Base-by-base conservation (phyloP, 2,113 vertebrate genomes). In the Sinocyclocheilus maitianheensis region DNA sequence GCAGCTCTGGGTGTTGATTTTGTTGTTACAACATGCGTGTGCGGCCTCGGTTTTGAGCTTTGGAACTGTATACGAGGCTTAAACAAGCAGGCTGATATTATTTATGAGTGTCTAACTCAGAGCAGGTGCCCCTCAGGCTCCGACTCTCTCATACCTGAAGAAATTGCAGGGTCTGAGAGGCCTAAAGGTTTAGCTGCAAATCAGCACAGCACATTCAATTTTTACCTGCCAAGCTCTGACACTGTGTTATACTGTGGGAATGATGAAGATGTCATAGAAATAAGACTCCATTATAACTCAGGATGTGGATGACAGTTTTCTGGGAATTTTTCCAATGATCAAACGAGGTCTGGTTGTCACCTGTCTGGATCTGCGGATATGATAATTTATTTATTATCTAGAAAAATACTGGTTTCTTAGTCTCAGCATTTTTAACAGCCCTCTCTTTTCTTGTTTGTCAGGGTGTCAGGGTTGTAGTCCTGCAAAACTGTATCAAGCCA, bases 181-280 rank as follows among this genome's bases (percentile, higher is more conserved):
- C 75, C 74, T 62, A 85, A 84, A 74, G 86, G 74, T 87, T 89
- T 85, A 83, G 86, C 74, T 55, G 88, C 83, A 87, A 84, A 89
- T 87, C 88, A 85, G 78, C 79, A 65, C 84, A 87, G 26, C 34
- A 26, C 63, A 65, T 79, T 22, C 34, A 62, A 71, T 75, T 71
- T 85, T 86, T 84, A 78, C 86, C 69, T 83, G 48, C 18, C 86
- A 75, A 69, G 65, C 53, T 74, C 46, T 74, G 84, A 84, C 84
- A 83, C 65, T 30, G 53, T 81, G 71, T 82, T 84, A 87, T 85
- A 74, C 46, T 84, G 85, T 86, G 87, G 51, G 72, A 72, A 85
- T 85, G 88, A 87, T 84, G 88, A 89, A 87, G 84, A 83, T 89
- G 88, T 89, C 86, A 89, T 22, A 40, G 80, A 87, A 62, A 53